A percentile compares a stretch with the other conserved stretches of the same genome.
These are phyloP conservation scores for Drosophila kohkoa DNA, from an alignment of 1,140 invertebrate species.

Conservation along the genomic window DNA sequence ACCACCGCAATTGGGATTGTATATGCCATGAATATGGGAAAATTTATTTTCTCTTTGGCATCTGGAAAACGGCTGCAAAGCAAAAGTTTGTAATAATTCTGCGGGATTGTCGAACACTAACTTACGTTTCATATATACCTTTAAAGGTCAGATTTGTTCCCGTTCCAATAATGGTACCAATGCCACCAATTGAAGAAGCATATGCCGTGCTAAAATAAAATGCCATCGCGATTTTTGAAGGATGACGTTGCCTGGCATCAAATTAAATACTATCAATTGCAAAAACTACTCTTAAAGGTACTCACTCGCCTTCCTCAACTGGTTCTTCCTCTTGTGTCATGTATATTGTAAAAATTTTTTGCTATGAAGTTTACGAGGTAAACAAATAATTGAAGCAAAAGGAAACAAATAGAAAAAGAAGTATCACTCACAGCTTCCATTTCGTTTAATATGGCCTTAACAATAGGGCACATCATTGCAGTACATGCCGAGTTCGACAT, in stretches of 20 bases:
- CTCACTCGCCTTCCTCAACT: slow-evolving; percentile 56
- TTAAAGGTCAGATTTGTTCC: slow-evolving; percentile 94
- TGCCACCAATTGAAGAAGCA: slow-evolving; percentile 92
- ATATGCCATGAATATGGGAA: slow-evolving; percentile 90
- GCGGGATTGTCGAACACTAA: not conserved
- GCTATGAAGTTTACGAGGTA: slow-evolving; percentile 17
- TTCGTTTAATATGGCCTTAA: slow-evolving; percentile 90
- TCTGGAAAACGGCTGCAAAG: slow-evolving; percentile 85
- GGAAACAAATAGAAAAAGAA: not conserved
- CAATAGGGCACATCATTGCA: slow-evolving; percentile 94
- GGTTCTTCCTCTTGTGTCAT: slow-evolving; percentile 60
- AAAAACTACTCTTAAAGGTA: not conserved
- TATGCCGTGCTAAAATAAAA: slow-evolving; percentile 92
- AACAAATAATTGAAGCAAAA: slow-evolving; percentile 19
- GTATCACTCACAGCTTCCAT: slow-evolving; percentile 87
- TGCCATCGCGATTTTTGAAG: slow-evolving; percentile 88
- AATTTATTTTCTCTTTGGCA: slow-evolving; percentile 87
- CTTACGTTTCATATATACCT: slow-evolving; percentile 89
- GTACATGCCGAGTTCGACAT: slow-evolving; percentile 92
- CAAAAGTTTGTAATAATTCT: not conserved
- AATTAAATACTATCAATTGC: not conserved
- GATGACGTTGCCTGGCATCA: slow-evolving; percentile 69
- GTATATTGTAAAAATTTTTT: slow-evolving; percentile 53
- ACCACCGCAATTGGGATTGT: slow-evolving; percentile 87
- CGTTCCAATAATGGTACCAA: slow-evolving; percentile 93